A percentile compares a stretch with the other conserved stretches of the same genome.
phyloP scores from a whole-genome alignment of 2,888 invertebrate species.

The Rhamphomyia laevipes region DNA sequence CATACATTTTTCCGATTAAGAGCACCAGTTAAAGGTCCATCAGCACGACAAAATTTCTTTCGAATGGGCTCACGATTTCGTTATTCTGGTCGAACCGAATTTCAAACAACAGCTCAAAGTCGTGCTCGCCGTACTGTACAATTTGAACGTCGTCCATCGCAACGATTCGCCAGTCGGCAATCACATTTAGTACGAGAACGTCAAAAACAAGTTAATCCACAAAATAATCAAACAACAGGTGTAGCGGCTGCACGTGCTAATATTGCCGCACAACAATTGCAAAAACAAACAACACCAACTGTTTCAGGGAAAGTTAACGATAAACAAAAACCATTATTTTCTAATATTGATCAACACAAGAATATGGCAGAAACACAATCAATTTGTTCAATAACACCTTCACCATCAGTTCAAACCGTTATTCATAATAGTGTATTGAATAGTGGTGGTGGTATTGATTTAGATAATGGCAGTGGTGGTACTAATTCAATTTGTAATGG shows the following conservation, averaged over 20 bases:
- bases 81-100: constrained; percentile 90
- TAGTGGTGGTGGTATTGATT: not conserved
- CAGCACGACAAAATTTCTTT: constrained; percentile 90
- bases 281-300: constrained; percentile 19
- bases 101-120: constrained; percentile 87
- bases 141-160: constrained; percentile 93
- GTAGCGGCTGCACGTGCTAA: constrained; percentile 13
- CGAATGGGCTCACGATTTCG: constrained; percentile 95
- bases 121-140: constrained; percentile 85
- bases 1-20: constrained; percentile 96
- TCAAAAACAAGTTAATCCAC: constrained; percentile 40
- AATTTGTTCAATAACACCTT: constrained; percentile 25
- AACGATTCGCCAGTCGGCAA: constrained; percentile 86
- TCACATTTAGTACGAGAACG: constrained; percentile 76
- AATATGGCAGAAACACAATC: constrained; percentile 1
- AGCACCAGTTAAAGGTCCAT: constrained; percentile 77
- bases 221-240: constrained; percentile 17
- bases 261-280: constrained; percentile 8
- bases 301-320: constrained; percentile 13
- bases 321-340: not conserved
- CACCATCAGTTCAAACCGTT: constrained; percentile 35
- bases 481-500: constrained; percentile 8
- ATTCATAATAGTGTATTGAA: constrained; percentile 26
- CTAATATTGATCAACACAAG: not conserved
- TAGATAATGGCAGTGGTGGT: not conserved